Base-by-base conservation (phyloP, 2,113 vertebrate genomes). In the Phoxinus phoxinus region DNA sequence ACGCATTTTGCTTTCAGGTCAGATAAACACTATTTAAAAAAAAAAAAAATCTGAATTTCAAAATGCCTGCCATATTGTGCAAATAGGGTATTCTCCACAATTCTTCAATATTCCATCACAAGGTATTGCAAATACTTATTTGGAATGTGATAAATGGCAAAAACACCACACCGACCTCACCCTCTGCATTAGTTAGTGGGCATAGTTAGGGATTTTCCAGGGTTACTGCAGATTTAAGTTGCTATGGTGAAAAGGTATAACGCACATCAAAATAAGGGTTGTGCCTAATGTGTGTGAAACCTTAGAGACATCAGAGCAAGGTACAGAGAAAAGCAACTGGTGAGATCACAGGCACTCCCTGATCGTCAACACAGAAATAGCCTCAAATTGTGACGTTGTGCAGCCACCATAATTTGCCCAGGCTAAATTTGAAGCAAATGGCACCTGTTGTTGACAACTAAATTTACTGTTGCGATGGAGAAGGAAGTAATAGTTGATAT, bases 181-280 rank as follows among this genome's bases (percentile, higher is more conserved):
- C 81, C 58, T 61, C 67, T 25, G 11, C 63, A 48, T 88, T 85
- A 85, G 30, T 88, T 85, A 85, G 51, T 44, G 87, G 85, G 79
- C 74, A 75, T 88, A 91, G 91, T 86, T 89, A 87, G 89, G 90
- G 90, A 74, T 90, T 94, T 94, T 93, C 92, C 91, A 90, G 89
- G 30, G 81, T 89, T 89, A 86, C 86, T 89, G 89, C 89, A 91
- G 88, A 88, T 92, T 92, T 87, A 79, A 78, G 92, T 94, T 93
- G 84, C 91, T 88, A 90, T 93, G 90, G 92, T 86, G 86, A 91
- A 84, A 63, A 67, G 73, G 83, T 86, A 76, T 71, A 69, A 76
- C 58, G 59, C 59, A 59, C 63, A 69, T 84, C 91, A 93, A 92
- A 93, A 93, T 90, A 92, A 92, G 87, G 89, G 90, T 84, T 63